Evolutionary conservation across 2,888 invertebrate species (phyloP).

Genomic region (Standfussiana lucernea): DNA sequence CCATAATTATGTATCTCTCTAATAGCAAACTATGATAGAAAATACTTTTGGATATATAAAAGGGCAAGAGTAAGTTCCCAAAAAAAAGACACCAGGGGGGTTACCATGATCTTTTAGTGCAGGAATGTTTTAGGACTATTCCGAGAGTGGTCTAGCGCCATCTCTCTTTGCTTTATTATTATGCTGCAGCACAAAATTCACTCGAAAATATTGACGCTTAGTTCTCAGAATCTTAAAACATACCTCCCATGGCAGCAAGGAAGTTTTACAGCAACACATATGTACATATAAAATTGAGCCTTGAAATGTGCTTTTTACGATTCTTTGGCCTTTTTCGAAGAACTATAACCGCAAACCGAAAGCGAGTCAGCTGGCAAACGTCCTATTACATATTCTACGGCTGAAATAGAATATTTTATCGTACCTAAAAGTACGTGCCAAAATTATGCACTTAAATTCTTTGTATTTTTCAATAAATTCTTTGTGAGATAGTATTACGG

Average conservation of each 20-base stretch:
- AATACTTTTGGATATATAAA: neutral
- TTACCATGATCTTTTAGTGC: too few relatives aligned
- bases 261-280: constrained; percentile 41
- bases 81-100: too few relatives aligned
- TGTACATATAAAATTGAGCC: constrained; percentile 35
- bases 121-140: too few relatives aligned
- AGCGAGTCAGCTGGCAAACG: constrained; percentile 62
- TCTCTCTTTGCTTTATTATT: too few relatives aligned
- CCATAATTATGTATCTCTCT: too few relatives aligned
- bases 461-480: constrained; percentile 6
- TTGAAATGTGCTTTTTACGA: constrained; percentile 57
- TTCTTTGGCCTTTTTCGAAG: constrained; percentile 50
- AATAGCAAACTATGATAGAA: neutral
- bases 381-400: constrained; percentile 57
- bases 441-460: constrained; percentile 29
- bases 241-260: constrained; percentile 6
- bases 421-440: constrained; percentile 35
- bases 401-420: constrained; percentile 50
- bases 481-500: neutral
- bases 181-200: neutral
- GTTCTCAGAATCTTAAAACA: constrained; percentile 39
- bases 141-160: too few relatives aligned
- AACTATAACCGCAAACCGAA: constrained; percentile 49
- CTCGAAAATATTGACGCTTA: constrained; percentile 29
- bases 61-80: neutral